Evolutionary conservation across 1,140 invertebrate species (phyloP).

Genomic region (Forficula auricularia): DNA sequence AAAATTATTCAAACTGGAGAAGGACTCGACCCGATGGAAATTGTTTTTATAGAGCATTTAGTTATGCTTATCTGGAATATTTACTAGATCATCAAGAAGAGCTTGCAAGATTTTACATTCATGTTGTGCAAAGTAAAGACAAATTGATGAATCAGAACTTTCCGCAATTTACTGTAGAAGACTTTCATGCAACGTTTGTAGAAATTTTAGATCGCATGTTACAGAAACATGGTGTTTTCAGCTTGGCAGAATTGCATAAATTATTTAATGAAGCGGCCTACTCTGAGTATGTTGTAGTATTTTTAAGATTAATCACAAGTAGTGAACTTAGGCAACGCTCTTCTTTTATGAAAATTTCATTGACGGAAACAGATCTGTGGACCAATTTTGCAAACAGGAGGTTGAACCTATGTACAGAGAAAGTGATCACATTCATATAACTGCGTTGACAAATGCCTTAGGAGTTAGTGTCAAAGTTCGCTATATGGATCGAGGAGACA

Average conservation of each 20-base stretch:
- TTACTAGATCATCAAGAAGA: slow-evolving; percentile 68
- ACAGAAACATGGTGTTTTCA: slow-evolving; percentile 29
- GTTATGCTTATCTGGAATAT: slow-evolving; percentile 81
- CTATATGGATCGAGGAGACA: slow-evolving; percentile 86
- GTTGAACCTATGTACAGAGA: slow-evolving; percentile 98
- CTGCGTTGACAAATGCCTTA: slow-evolving; percentile 78
- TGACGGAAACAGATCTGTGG: slow-evolving; percentile 74
- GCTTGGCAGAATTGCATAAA: slow-evolving; percentile 48
- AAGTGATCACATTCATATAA: slow-evolving; percentile 96
- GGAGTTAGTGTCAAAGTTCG: slow-evolving; percentile 74
- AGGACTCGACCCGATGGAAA: slow-evolving; percentile 83
- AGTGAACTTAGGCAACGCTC: slow-evolving; percentile 82
- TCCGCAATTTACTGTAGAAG: slow-evolving; percentile 91
- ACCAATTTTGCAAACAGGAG: slow-evolving; percentile 50
- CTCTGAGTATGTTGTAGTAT: slow-evolving; percentile 93
- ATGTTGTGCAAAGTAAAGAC: slow-evolving; percentile 72
- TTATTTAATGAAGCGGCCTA: slow-evolving; percentile 73
- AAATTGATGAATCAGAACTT: slow-evolving; percentile 75
- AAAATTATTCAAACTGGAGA: slow-evolving; percentile 57
- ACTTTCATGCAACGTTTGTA: slow-evolving; percentile 97
- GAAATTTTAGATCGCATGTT: slow-evolving; percentile 74
- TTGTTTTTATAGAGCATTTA: slow-evolving; percentile 93
- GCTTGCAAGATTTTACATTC: slow-evolving; percentile 63
- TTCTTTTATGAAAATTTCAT: slow-evolving; percentile 89
- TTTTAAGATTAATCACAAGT: slow-evolving; percentile 81